Conservation (phyloP, 1,140 invertebrate genomes). For the Pentalonia nigronervosa region DNA sequence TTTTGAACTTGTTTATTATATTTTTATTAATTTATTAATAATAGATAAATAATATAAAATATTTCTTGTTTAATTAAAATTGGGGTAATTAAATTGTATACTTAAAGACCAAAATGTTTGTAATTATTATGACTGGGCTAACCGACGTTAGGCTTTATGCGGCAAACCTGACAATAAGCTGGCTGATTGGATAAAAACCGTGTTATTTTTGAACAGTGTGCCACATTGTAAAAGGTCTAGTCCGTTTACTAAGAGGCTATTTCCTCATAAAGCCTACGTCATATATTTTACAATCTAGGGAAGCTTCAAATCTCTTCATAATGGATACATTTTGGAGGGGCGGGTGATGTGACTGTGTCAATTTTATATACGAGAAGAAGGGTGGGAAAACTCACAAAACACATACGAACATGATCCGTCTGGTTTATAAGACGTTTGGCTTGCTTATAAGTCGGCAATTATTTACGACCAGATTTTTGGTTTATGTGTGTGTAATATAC, state of each 20-base stretch:
- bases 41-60: background rate
- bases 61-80: too few relatives aligned
- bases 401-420: background rate
- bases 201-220: too few relatives aligned
- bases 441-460: background rate
- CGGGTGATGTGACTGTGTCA: background rate
- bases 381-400: background rate
- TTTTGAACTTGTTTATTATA: too few relatives aligned
- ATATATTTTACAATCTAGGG: background rate
- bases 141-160: too few relatives aligned
- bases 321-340: background rate
- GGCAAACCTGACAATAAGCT: too few relatives aligned
- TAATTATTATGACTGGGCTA: background rate
- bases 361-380: background rate
- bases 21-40: background rate
- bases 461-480: background rate
- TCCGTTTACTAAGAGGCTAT: background rate
- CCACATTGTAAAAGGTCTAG: background rate
- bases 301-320: background rate
- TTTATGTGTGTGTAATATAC: background rate
- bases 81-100: background rate
- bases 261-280: background rate
- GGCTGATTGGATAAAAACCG: background rate
- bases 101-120: background rate
- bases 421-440: background rate